phyloP scores from a whole-genome alignment of 2,888 invertebrate genomes.

The Bugula neritina region DNA sequence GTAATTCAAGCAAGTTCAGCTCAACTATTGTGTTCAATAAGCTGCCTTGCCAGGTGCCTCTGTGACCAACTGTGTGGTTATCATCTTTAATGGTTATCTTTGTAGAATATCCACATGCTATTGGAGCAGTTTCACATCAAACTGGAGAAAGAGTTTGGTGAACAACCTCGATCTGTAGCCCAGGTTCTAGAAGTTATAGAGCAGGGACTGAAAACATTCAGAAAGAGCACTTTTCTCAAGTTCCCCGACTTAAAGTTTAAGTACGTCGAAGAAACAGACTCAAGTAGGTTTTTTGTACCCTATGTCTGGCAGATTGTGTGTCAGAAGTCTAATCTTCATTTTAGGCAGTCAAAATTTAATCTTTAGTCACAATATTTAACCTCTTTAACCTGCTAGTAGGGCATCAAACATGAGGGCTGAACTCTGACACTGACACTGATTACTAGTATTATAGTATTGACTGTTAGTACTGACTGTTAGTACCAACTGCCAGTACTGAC shows the following conservation, averaged over 20 bases:
- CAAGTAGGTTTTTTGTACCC: conserved; percentile 98
- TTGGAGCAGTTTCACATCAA: conserved; percentile 23
- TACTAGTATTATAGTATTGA: no score
- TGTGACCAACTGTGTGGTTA: no score
- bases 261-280: conserved; percentile 96
- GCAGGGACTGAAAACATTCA: conserved; percentile 2
- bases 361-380: no score
- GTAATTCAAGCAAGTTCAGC: no score
- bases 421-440: no score
- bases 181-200: conserved; percentile 15
- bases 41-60: no score
- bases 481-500: no score
- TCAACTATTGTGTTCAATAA: no score
- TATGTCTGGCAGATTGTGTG: conserved; percentile 92
- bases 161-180: conserved; percentile 16
- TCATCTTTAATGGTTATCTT: background rate
- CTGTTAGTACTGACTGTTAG: no score
- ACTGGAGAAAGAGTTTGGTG: conserved; percentile 18
- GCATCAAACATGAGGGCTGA: no score
- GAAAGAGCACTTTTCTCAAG: conserved; percentile 64
- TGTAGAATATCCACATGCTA: conserved; percentile 1
- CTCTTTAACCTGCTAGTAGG: no score
- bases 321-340: conserved; percentile 58
- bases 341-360: conserved; percentile 36
- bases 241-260: conserved; percentile 97